Base-by-base conservation (phyloP, 1,140 invertebrate species). In the Hirudo medicinalis region DNA sequence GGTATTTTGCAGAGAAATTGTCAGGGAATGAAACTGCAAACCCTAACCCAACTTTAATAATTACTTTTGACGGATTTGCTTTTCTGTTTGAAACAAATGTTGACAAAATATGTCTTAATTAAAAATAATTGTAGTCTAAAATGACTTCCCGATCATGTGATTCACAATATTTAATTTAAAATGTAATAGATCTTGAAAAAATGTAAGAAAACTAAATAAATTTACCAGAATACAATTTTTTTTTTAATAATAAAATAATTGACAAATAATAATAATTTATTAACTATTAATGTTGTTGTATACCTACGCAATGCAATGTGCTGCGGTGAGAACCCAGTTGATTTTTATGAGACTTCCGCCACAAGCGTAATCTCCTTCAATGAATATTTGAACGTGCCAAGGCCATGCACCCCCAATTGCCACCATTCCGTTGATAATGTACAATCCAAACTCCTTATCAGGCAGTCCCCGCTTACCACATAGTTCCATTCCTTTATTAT, bases 321-420 rank as follows among this genome's bases (percentile, higher is more conserved):
- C 91, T 11, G 92, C 92, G 0, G 92, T 95, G 1, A 92, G 90
- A 71, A 94, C 92, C 91, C 91, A 94, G 78, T 91, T 89, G 79
- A 92, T 90, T 79, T 93, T 94, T 49, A 95, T 86, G 55, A 95
- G 86, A 63, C 92, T 91, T 0, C 92, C 92, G 11, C 93, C 92
- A 80, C 92, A 95, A 53, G 91, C 84, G 80, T 94, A 92, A 71
- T 90, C 91, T 93, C 4, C 90, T 91, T 84, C 85, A 53, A 85
- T 83, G 69, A 87, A 80, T 70, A 90, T 81, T 67, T 87, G 88
- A 0, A 91, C 92, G 85, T 91, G 89, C 92, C 92, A 95, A 19
- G 92, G 92, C 90, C 91, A 96, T 72, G 89, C 85, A 4, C 90
- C 91, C 79, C 92, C 93, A 60, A 86, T 85, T 15, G 92, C 89